Evolutionary conservation across 2,113 vertebrate genomes (phyloP).

Genomic region (Melanotaenia duboulayi): DNA sequence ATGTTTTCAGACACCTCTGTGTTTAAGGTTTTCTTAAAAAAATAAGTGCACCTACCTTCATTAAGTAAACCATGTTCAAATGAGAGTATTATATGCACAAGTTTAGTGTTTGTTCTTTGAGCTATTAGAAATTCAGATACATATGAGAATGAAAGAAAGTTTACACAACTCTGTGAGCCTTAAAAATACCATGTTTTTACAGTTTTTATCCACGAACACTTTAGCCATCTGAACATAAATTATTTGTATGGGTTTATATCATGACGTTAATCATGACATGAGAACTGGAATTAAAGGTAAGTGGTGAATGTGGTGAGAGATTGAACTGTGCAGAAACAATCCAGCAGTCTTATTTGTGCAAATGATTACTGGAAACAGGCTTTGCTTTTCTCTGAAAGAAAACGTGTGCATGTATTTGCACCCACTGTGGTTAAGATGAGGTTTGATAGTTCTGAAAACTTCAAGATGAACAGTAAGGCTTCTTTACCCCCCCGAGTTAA

Average conservation of each 20-base stretch:
- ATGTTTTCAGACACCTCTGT: conserved; percentile 20
- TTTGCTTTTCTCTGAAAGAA: too few species aligned
- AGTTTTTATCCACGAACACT: too few species aligned
- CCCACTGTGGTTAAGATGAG: conserved; percentile 38
- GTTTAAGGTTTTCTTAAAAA: conserved; percentile 9
- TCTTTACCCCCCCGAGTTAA: not conserved
- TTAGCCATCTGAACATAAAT: too few species aligned
- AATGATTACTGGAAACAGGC: too few species aligned
- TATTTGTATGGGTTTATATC: too few species aligned
- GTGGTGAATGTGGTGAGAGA: not conserved
- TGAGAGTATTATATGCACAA: conserved; percentile 9
- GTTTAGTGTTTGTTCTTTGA: not conserved
- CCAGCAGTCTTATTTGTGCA: not conserved
- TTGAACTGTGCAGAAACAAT: not conserved
- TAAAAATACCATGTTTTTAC: too few species aligned
- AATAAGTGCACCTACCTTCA: not conserved
- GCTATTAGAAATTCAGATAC: not conserved
- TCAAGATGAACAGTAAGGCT: conserved; percentile 46
- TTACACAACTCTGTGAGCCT: too few species aligned
- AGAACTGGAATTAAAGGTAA: not conserved
- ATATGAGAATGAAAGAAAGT: not conserved
- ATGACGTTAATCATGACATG: too few species aligned
- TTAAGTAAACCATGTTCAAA: not conserved
- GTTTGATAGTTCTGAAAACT: conserved; percentile 46
- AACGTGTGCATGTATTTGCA: conserved; percentile 1